A percentile compares a stretch with the other conserved stretches of the same genome.
phyloP scores from a whole-genome alignment of 2,888 invertebrate species.

The Opisthograptis luteolata region DNA sequence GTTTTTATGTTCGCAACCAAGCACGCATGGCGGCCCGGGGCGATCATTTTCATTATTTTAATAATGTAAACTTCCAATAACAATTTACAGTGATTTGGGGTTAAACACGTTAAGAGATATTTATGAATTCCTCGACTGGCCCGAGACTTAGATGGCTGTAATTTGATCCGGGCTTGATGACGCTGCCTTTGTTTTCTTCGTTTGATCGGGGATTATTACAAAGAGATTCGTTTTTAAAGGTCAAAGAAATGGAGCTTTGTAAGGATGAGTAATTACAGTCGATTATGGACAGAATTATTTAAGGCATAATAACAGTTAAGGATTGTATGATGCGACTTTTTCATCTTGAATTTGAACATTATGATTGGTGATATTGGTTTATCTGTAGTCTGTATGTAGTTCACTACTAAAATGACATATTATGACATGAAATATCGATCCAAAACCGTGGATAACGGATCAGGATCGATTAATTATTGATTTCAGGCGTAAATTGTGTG shows the following conservation, averaged over 20 bases:
- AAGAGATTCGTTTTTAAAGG: background rate
- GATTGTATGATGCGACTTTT: too few relatives aligned
- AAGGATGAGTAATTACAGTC: background rate
- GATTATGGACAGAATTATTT: background rate
- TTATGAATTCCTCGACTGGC: slow-evolving; percentile 74
- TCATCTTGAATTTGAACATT: too few relatives aligned
- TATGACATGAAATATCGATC: too few relatives aligned
- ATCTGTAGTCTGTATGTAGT: too few relatives aligned
- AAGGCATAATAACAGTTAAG: background rate
- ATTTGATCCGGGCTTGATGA: slow-evolving; percentile 67
- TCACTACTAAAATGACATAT: too few relatives aligned
- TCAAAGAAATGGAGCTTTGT: background rate
- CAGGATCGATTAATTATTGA: too few relatives aligned
- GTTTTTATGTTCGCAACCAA: slow-evolving; percentile 82
- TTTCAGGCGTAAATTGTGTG: too few relatives aligned
- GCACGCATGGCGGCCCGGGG: slow-evolving; percentile 79
- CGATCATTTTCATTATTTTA: slow-evolving; percentile 85
- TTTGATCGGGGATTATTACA: slow-evolving; percentile 39
- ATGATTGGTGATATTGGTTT: too few relatives aligned
- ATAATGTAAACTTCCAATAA: slow-evolving; percentile 84
- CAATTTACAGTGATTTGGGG: slow-evolving; percentile 84
- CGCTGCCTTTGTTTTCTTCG: slow-evolving; percentile 54
- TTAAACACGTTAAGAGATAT: slow-evolving; percentile 82
- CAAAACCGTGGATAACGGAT: too few relatives aligned
- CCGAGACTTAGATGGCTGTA: slow-evolving; percentile 68